Evolutionary conservation across 1,140 invertebrate species (phyloP).

Genomic region (Lordiphosa collinella): DNA sequence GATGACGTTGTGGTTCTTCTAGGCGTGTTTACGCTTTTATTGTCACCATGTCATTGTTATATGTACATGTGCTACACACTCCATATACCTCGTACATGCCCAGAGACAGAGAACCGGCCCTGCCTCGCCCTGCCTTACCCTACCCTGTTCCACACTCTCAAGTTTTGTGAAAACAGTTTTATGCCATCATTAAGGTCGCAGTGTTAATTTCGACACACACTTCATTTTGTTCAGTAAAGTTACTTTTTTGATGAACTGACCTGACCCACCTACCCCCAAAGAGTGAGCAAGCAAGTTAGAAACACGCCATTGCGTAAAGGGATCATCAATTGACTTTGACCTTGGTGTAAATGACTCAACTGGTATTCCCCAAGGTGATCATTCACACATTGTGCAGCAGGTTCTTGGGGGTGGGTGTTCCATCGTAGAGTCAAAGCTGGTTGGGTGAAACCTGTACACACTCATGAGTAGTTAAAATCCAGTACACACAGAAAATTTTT

Average conservation of each 20-base stretch:
- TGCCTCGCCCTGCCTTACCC: constrained; percentile 2
- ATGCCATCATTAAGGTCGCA: constrained; percentile 44
- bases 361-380: neutral
- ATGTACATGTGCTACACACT: constrained; percentile 33
- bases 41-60: constrained; percentile 56
- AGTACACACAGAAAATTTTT: too few species aligned
- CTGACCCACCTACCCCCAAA: constrained; percentile 16
- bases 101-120: neutral
- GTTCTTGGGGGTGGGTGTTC: too few species aligned
- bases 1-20: constrained; percentile 16
- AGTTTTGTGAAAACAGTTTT: constrained; percentile 17
- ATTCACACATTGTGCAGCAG: neutral
- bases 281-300: too few species aligned
- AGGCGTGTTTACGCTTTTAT: constrained; percentile 69
- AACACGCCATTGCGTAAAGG: too few species aligned
- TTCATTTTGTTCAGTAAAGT: constrained; percentile 18
- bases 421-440: too few species aligned
- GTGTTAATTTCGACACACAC: constrained; percentile 33
- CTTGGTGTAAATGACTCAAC: neutral
- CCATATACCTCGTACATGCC: neutral
- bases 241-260: constrained; percentile 20
- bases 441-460: neutral
- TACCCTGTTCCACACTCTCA: neutral
- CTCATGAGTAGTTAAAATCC: too few species aligned
- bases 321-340: constrained; percentile 3